Evolutionary conservation across 2,888 invertebrate genomes (phyloP), one percentile per base, ranked within the genome.

Genomic region (Aradus depressus): DNA sequence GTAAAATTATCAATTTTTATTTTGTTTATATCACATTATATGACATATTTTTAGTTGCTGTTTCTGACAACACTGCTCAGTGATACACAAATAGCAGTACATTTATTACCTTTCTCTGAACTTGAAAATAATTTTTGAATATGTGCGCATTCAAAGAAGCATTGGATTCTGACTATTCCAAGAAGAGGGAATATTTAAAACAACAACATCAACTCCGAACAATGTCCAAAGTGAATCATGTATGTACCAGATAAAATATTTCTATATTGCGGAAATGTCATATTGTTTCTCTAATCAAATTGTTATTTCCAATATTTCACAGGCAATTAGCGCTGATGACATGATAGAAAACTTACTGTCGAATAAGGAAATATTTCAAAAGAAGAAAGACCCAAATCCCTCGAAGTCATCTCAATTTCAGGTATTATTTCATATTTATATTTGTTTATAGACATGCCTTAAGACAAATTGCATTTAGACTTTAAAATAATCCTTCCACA

Each of bases 261-360:
- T n/a, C n/a, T n/a, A n/a, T n/a, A n/a, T n/a, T n/a, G n/a, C n/a
- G n/a, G n/a, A n/a, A n/a, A 42, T 22, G 23, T 22, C 23, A 22
- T 2, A 14, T 12, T 12, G 2, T 39, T 38, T 3, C 25, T 22
- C 18, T 21, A 35, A 32, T 35, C n/a, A 2, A 18, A 22, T 12
- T 22, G 12, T n/a, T 32, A 22, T 35, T 19, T 21, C 18, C 25
- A 45, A 44, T 42, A 18, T 26, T 21, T 54, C 48, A 23, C 48
- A 62, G 60, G 53, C 50, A 19, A 22, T 61, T 32, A 60, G 58
- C 56, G 62, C 62, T 28, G 61, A 62, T 56, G 59, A 55, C 39
- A 60, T 62, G 61, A 62, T 62, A 43, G 60, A 60, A 44, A 57
- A 57, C 45, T 49, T 62, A 28, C 54, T 61, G 1, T 58, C 60